Evolutionary conservation across 2,888 invertebrate genomes (phyloP).

Genomic region (Pyrochroa serraticornis): DNA sequence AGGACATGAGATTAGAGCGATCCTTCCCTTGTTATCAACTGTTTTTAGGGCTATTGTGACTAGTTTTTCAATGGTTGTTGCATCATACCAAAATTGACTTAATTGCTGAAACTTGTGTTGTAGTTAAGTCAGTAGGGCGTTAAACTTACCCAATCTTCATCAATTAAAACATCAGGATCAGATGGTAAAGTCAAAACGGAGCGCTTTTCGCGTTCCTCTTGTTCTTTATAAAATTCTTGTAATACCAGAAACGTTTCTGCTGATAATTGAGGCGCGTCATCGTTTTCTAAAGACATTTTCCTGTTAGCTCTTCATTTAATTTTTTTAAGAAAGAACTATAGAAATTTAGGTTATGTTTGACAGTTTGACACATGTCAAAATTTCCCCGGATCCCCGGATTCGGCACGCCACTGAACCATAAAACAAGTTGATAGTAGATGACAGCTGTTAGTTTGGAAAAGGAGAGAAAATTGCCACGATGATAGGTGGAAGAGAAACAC

Average conservation of each 20-base stretch:
- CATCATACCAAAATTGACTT: slow-evolving; percentile 97
- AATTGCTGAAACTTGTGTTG: slow-evolving; percentile 76
- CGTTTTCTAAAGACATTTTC: slow-evolving; percentile 52
- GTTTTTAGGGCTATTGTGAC: slow-evolving; percentile 68
- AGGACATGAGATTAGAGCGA: slow-evolving; percentile 89
- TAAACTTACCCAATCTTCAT: slow-evolving; percentile 80
- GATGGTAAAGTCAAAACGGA: slow-evolving; percentile 46
- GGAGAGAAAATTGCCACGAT: too few species aligned
- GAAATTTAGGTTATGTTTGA: too few species aligned
- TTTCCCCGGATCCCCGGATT: too few species aligned
- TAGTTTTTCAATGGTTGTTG: slow-evolving; percentile 75
- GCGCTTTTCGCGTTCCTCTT: slow-evolving; percentile 66
- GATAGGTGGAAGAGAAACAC: too few species aligned
- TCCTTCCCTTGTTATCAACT: slow-evolving; percentile 64
- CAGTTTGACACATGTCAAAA: too few species aligned
- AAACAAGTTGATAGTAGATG: too few species aligned
- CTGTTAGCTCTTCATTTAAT: neutral
- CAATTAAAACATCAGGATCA: slow-evolving; percentile 64
- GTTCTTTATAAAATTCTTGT: slow-evolving; percentile 78
- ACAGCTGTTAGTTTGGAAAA: too few species aligned
- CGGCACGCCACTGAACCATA: too few species aligned
- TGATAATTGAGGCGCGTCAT: slow-evolving; percentile 70
- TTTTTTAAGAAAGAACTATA: neutral
- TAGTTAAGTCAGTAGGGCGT: neutral
- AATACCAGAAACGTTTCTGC: slow-evolving; percentile 75